Base-by-base conservation (phyloP, 2,113 vertebrate species). In the Zingel zingel region DNA sequence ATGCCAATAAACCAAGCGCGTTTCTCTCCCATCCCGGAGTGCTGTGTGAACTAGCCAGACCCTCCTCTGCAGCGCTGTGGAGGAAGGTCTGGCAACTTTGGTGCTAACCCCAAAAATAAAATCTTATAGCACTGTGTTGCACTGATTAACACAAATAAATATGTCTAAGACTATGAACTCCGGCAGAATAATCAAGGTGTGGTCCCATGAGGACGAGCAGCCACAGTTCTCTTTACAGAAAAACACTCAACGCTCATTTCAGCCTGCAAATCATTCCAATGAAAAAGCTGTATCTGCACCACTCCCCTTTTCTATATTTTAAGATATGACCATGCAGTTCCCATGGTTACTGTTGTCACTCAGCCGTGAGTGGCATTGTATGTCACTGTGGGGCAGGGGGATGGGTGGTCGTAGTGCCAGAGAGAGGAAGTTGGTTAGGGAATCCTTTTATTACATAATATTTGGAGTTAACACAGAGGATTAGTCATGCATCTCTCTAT, bases 341-440 rank as follows among this genome's bases (percentile, higher is more conserved):
- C 73, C 56, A 88, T 77, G 72, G 85, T 74, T 68, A 85, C 84
- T 54, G 33, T 47, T 86, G 74, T 73, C 76, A 74, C 8, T 83
- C 59, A 50, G 68, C 57, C 12, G 4, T 63, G 80, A 82, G 59
- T 53, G 19, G 48, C 16, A 64, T 45, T 78, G 69, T 78, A 30
- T 51, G 23, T 81, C 43, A 47, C 36, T 50, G n/a, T 36, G 53
- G 33, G 11, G 19, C 2, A 15, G 75, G 57, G 78, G 78, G 78
- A 47, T 47, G 79, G 74, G 47, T 12, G 58, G 9, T 2, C 43
- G 62, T 30, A 30, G 25, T 43, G 57, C 18, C 54, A 70, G 56
- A 54, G 58, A 64, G 33, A 63, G 62, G 19, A 59, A 64, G 57
- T 25, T 77, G 47, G 18, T 62, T 25, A 63, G 25, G 33, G 73